Conservation (phyloP, 2,888 invertebrate species). For the Nezara viridula region DNA sequence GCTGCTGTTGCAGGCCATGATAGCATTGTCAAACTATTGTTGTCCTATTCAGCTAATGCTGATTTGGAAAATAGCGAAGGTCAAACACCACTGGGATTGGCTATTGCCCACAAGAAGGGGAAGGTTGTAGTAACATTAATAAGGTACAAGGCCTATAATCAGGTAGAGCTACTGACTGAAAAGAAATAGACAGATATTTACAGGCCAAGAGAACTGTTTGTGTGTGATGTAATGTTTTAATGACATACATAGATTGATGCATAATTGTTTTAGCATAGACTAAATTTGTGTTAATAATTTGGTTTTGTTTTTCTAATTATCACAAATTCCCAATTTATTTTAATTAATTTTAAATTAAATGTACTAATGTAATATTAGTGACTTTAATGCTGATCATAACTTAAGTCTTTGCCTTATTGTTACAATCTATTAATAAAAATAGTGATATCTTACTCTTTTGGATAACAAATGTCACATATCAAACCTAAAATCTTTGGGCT, state of each 20-base stretch:
- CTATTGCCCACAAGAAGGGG: neutral
- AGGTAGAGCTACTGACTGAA: neutral
- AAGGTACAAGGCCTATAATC: neutral
- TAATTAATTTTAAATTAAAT: too few relatives aligned
- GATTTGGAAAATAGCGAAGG: neutral
- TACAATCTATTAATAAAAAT: neutral
- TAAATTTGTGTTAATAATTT: too few relatives aligned
- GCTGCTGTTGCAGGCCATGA: conserved; percentile 39
- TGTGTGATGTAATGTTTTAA: neutral
- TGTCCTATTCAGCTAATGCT: conserved; percentile 20
- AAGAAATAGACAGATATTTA: neutral
- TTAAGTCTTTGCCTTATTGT: neutral
- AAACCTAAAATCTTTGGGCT: neutral
- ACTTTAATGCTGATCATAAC: neutral
- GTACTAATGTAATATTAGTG: too few relatives aligned
- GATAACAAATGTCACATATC: neutral
- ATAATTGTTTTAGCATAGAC: neutral
- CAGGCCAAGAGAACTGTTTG: neutral
- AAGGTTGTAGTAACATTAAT: neutral
- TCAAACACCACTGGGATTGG: conserved; percentile 18
- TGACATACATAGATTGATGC: neutral
- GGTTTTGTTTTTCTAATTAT: too few relatives aligned
- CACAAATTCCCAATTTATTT: too few relatives aligned
- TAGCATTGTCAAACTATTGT: conserved; percentile 4
- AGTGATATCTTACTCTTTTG: neutral